phyloP scores from a whole-genome alignment of 2,113 vertebrate species.

The Cyprinodon brontotheroides region DNA sequence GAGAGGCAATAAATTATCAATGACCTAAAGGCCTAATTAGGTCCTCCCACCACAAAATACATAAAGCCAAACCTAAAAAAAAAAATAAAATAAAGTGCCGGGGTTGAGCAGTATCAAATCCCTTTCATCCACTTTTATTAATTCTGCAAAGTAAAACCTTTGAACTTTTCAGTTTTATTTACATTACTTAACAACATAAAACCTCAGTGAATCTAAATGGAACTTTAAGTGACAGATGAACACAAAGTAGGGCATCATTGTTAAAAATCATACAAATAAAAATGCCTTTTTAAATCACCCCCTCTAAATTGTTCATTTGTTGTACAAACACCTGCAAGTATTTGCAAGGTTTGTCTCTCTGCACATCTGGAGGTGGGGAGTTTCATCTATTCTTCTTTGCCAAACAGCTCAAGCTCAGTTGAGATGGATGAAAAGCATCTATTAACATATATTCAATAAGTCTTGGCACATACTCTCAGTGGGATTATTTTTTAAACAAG shows the following conservation, averaged over 20 bases:
- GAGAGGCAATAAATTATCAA: neutral
- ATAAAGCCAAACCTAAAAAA: neutral
- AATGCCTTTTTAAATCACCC: no score
- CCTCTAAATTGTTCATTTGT: no score
- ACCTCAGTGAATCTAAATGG: neutral
- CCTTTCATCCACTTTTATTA: neutral
- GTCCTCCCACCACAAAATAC: neutral
- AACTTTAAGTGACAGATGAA: neutral
- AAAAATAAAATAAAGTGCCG: no score
- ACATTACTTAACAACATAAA: neutral
- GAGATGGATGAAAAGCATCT: no score
- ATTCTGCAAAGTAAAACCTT: neutral
- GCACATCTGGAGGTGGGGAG: no score
- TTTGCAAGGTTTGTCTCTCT: no score
- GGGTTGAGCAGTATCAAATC: neutral
- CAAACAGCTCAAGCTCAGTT: no score
- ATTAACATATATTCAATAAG: no score
- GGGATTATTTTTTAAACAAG: no score
- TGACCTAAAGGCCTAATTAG: neutral
- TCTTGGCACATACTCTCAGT: no score
- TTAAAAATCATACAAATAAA: neutral
- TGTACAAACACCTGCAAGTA: no score
- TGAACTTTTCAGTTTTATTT: neutral
- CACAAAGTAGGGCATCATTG: neutral
- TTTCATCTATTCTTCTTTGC: no score